Conservation (phyloP, 2,888 invertebrate species). For the Cyaniris semiargus region DNA sequence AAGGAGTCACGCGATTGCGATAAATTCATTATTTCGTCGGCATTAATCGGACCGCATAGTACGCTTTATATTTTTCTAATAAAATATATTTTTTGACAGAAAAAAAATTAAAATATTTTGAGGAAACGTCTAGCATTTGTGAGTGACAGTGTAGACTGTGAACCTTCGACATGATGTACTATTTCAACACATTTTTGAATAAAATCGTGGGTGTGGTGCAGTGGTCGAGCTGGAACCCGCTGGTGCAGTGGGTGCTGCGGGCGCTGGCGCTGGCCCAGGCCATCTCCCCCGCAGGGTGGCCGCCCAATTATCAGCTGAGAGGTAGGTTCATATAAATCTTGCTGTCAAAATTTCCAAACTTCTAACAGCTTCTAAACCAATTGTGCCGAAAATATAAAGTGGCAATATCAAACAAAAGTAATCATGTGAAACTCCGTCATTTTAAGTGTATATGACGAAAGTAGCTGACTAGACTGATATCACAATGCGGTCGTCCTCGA, state of each 20-base stretch:
- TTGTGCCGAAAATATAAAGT: background rate
- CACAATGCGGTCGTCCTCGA: slow-evolving; percentile 1
- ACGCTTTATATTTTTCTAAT: background rate
- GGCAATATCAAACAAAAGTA: background rate
- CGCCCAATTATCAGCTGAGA: slow-evolving; percentile 50
- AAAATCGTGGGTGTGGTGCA: slow-evolving; percentile 53
- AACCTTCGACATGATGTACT: slow-evolving; percentile 5
- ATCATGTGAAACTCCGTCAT: background rate
- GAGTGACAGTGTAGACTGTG: background rate
- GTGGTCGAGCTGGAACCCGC: slow-evolving; percentile 46
- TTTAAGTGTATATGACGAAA: background rate
- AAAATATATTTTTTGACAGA: background rate
- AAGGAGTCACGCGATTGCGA: slow-evolving; percentile 10
- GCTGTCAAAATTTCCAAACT: background rate
- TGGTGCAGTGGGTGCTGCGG: slow-evolving; percentile 54
- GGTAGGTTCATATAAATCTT: slow-evolving; percentile 47
- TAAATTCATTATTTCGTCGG: slow-evolving; percentile 17
- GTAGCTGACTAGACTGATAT: background rate
- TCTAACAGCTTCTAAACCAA: background rate
- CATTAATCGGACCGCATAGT: slow-evolving; percentile 16
- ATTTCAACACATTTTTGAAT: slow-evolving; percentile 51
- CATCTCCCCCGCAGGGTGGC: slow-evolving; percentile 60
- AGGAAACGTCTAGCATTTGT: background rate
- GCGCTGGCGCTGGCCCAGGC: slow-evolving; percentile 56
- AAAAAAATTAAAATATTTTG: background rate